phyloP scores from a whole-genome alignment of 64 coral and sea anemone species.

The Montipora efflorescens region DNA sequence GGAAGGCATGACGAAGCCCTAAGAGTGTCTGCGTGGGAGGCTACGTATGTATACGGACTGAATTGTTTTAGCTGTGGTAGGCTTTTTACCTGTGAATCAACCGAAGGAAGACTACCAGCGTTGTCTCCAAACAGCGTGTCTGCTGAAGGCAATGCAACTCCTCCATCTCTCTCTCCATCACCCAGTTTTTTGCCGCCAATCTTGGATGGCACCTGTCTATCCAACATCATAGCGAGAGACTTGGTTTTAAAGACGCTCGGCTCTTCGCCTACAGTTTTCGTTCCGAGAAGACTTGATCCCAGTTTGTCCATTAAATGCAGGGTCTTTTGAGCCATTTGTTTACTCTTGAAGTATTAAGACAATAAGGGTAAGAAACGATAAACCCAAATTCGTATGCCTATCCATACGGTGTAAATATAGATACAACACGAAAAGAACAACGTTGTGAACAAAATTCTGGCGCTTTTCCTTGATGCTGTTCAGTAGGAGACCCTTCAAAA shows the following conservation, averaged over 20 bases:
- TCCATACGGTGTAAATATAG: no score
- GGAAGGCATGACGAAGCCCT: no score
- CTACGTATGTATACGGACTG: no score
- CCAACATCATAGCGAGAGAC: slow-evolving; percentile 61
- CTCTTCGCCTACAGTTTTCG: slow-evolving; percentile 85
- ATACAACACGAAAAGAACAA: no score
- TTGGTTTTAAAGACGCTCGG: slow-evolving; percentile 82
- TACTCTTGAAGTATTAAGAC: slow-evolving; percentile 49
- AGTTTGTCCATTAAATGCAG: slow-evolving; percentile 80
- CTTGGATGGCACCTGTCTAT: slow-evolving; percentile 82
- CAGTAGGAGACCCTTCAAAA: no score
- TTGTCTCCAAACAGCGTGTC: slow-evolving; percentile 58
- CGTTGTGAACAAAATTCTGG: no score
- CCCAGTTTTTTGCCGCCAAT: slow-evolving; percentile 82
- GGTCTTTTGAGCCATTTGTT: slow-evolving; percentile 78
- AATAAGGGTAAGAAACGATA: neutral
- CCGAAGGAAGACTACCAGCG: slow-evolving; percentile 47
- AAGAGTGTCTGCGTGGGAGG: no score
- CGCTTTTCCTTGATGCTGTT: no score
- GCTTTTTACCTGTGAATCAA: slow-evolving; percentile 85
- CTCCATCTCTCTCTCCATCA: slow-evolving; percentile 59
- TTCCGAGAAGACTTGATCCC: slow-evolving; percentile 79
- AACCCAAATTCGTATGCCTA: neutral
- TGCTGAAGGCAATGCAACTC: slow-evolving; percentile 81
- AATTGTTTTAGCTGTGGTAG: no score